A percentile compares a stretch with the other conserved stretches of the same genome.
phyloP scores from a whole-genome alignment of 1,140 invertebrate species.

The Propsilocerus akamusi region DNA sequence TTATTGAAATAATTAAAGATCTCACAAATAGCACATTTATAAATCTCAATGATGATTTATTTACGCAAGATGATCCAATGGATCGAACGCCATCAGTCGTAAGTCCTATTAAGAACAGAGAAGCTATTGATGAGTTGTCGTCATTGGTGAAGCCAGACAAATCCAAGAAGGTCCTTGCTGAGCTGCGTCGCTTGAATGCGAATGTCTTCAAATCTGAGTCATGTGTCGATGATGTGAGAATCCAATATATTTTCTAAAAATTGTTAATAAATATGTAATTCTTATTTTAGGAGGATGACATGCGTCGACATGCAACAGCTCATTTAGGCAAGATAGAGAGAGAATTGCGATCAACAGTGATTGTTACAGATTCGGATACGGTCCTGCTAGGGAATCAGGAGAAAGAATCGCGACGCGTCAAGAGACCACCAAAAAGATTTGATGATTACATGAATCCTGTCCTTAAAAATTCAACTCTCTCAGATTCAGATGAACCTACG shows the following conservation, averaged over 20 bases:
- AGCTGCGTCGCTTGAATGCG: background rate
- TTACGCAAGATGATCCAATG: background rate
- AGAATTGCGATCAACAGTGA: constrained; percentile 20
- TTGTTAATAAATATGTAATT: background rate
- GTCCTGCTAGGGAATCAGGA: constrained; percentile 19
- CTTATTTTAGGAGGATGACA: background rate
- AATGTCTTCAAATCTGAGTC: background rate
- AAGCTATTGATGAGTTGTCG: background rate
- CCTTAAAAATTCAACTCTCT: constrained; percentile 10
- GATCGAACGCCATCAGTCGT: background rate
- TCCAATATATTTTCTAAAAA: background rate
- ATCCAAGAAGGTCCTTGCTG: background rate
- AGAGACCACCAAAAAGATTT: constrained; percentile 19
- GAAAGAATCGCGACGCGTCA: constrained; percentile 19
- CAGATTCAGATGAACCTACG: background rate
- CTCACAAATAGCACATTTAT: background rate
- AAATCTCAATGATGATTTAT: background rate
- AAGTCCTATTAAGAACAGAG: background rate
- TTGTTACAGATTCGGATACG: constrained; percentile 20
- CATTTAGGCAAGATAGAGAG: constrained; percentile 21
- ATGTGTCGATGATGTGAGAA: background rate
- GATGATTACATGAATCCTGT: constrained; percentile 18
- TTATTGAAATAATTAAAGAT: background rate
- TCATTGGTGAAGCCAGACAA: background rate
- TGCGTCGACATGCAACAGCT: constrained; percentile 18